Evolutionary conservation across 2,113 vertebrate genomes (phyloP).

Genomic region (Ciconia stormi): DNA sequence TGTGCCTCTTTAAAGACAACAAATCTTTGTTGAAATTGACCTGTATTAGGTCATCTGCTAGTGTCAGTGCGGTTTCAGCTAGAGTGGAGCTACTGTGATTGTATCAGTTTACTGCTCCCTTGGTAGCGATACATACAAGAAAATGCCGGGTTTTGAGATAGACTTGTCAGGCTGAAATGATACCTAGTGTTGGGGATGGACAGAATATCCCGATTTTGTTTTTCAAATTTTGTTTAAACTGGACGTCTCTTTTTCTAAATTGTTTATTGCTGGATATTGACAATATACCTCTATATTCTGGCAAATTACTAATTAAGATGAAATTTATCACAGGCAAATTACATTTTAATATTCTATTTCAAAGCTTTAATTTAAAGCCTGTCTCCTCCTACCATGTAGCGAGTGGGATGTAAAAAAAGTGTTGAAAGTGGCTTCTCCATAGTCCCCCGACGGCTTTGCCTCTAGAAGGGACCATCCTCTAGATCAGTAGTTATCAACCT

Average conservation of each 20-base stretch:
- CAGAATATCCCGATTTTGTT: neutral
- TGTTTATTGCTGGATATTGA: neutral
- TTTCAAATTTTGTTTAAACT: fast-evolving
- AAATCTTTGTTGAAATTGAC: neutral
- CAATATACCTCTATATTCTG: neutral
- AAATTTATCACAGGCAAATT: neutral
- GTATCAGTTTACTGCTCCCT: neutral
- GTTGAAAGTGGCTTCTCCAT: neutral
- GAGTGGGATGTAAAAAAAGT: neutral
- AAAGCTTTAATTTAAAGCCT: neutral
- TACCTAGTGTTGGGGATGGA: neutral
- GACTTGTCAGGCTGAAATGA: neutral
- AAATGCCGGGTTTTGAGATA: neutral
- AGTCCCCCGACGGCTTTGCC: neutral
- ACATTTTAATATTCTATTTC: neutral
- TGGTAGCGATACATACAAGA: neutral
- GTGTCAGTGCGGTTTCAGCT: neutral
- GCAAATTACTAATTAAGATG: neutral
- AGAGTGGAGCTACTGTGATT: neutral
- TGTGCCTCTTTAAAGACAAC: neutral
- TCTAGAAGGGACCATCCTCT: neutral
- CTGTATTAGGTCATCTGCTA: neutral
- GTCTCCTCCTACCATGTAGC: neutral
- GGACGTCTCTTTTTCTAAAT: neutral
- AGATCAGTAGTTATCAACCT: neutral